Base-by-base conservation (phyloP, 2,113 vertebrate genomes). In the Pseudorhombus dupliciocellatus region DNA sequence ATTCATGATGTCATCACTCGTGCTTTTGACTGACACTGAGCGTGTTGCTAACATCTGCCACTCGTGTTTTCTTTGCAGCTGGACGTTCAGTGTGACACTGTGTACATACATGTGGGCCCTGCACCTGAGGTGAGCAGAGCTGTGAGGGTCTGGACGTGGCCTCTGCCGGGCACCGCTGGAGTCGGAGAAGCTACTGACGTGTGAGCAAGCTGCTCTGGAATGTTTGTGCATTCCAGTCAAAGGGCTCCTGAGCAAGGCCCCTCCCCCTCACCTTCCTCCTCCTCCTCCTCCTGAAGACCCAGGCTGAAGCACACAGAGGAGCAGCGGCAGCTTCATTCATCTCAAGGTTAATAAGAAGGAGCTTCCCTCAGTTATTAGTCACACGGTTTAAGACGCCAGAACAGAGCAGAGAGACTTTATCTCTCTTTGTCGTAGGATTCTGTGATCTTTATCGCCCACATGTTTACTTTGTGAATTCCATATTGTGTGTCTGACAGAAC, bases 151-250 rank as follows among this genome's bases (percentile, higher is more conserved):
- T n/a, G n/a, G n/a, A n/a, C n/a, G n/a, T n/a, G n/a, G n/a, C n/a
- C n/a, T n/a, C n/a, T n/a, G n/a, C n/a, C 22, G 40, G 25, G 26
- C 42, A 44, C 34, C 4, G 10, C 28, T 59, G 57, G 53, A 69
- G 80, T 61, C 60, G 66, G 37, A 60, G 37, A 75, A 62, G 72
- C 74, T 68, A 79, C 16, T 67, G 76, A 83, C 44, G 48, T 81
- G 72, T 75, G 83, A 86, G 74, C 62, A n/a, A 75, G 73, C 61
- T 10, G 25, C 64, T 31, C 80, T 42, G 87, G 90, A 91, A 91
- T 91, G 91, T 86, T 73, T 84, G 74, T 42, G 77, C 88, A 92
- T 91, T 89, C 91, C 89, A 74, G 37, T n/a, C 22, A 7, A 51
- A 70, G 83, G 60, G 67, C 60, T 10, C 54, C 18, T 53, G 52